phyloP scores from a whole-genome alignment of 2,888 invertebrate genomes.

The Lordiphosa fenestrarum region DNA sequence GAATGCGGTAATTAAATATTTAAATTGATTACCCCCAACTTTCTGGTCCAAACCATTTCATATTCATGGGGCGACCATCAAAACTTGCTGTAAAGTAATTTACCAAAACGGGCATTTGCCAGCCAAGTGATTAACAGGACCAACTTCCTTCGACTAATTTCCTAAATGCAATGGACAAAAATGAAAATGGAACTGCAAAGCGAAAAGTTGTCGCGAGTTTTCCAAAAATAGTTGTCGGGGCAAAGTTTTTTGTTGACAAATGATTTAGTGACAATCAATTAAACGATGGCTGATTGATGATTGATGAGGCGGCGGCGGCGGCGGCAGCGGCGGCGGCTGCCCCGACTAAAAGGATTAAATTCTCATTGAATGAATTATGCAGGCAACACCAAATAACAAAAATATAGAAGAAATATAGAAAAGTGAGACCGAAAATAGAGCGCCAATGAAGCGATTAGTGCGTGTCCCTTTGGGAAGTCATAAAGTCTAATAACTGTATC shows the following conservation, averaged over 20 bases:
- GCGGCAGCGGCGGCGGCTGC: neutral
- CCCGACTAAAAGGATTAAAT: slow-evolving; percentile 64
- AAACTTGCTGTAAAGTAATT: slow-evolving; percentile 69
- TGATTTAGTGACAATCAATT: slow-evolving; percentile 69
- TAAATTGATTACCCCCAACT: slow-evolving; percentile 53
- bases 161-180: slow-evolving; percentile 65
- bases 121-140: slow-evolving; percentile 60
- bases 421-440: slow-evolving; percentile 33
- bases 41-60: slow-evolving; percentile 31
- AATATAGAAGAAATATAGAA: slow-evolving; percentile 17
- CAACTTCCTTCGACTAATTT: slow-evolving; percentile 55
- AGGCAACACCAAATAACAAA: slow-evolving; percentile 14
- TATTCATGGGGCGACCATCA: slow-evolving; percentile 62
- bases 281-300: slow-evolving; percentile 60
- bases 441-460: slow-evolving; percentile 55
- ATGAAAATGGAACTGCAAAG: slow-evolving; percentile 25
- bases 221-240: slow-evolving; percentile 33
- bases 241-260: slow-evolving; percentile 64
- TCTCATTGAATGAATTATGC: slow-evolving; percentile 53
- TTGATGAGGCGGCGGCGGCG: slow-evolving; percentile 41
- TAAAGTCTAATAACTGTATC: slow-evolving; percentile 58
- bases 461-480: slow-evolving; percentile 39
- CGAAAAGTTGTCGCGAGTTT: slow-evolving; percentile 25
- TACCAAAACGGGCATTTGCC: slow-evolving; percentile 33
- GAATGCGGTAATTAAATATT: slow-evolving; percentile 72